Percentiles rank a stretch among this genome's conserved stretches.
Conservation (phyloP, 2,888 invertebrate species). For the Perdita meconis region DNA sequence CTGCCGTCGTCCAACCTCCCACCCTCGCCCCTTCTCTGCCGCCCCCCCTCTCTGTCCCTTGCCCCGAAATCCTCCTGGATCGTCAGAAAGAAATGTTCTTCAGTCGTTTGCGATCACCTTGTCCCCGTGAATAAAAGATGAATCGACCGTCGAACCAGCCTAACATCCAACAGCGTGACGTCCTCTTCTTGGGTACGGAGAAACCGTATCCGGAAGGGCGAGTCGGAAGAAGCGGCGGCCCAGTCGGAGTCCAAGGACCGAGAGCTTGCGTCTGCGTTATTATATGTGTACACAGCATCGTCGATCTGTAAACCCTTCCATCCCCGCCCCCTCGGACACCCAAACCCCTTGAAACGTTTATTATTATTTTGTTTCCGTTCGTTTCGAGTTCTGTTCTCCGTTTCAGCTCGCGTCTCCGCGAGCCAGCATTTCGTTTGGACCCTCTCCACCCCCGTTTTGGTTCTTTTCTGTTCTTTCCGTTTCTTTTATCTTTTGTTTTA, state of each 20-base stretch:
- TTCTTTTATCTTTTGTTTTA: neutral
- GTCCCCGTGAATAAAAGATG: constrained; percentile 9
- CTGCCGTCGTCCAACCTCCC: constrained; percentile 74
- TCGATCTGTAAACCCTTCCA: constrained; percentile 33
- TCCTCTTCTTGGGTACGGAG: constrained; percentile 50
- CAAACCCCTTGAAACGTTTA: neutral
- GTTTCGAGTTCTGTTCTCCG: neutral
- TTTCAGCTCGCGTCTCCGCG: neutral
- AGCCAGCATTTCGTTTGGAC: constrained; percentile 29
- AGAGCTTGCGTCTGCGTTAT: constrained; percentile 54
- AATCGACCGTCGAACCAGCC: constrained; percentile 42
- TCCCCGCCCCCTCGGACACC: neutral
- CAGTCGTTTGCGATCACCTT: constrained; percentile 45
- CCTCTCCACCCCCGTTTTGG: constrained; percentile 7
- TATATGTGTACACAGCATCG: constrained; percentile 51
- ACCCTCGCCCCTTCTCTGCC: constrained; percentile 13
- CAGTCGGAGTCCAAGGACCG: constrained; percentile 46
- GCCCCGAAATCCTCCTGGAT: neutral
- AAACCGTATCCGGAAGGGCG: constrained; percentile 28
- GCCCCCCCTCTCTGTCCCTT: neutral
- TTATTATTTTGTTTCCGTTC: neutral
- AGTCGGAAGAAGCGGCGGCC: constrained; percentile 48
- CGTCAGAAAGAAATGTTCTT: constrained; percentile 13
- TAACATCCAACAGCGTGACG: constrained; percentile 57
- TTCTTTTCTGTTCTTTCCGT: neutral